A percentile compares a stretch with the other conserved stretches of the same genome.
These are phyloP conservation scores for Alca torda DNA, from an alignment of 2,797 vertebrate species.

Conservation along the genomic window DNA sequence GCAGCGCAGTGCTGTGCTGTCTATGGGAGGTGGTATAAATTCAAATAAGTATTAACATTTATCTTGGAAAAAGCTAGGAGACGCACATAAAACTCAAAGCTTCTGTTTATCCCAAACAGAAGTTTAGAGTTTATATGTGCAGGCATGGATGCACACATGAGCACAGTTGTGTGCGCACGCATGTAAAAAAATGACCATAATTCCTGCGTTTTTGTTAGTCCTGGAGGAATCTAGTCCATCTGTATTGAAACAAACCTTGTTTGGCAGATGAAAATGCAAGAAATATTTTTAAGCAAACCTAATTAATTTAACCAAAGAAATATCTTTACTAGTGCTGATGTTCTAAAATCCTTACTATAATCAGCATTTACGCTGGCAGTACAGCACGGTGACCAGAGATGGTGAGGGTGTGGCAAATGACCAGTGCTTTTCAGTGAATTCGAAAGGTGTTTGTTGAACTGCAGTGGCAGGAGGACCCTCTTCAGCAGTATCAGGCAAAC, in stretches of 20 bases:
- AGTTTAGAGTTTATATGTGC: neutral
- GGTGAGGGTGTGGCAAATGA: neutral
- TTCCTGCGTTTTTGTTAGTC: neutral
- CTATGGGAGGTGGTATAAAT: neutral
- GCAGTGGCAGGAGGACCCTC: neutral
- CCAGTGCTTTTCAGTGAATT: neutral
- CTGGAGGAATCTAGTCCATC: neutral
- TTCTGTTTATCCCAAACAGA: neutral
- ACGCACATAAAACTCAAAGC: neutral
- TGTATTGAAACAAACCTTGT: neutral
- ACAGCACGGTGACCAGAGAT: neutral
- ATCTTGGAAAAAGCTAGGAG: neutral
- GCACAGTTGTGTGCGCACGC: neutral
- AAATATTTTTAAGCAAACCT: neutral
- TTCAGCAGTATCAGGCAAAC: neutral
- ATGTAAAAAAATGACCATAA: neutral
- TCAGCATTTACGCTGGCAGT: neutral
- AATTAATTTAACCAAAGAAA: neutral
- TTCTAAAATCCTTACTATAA: neutral
- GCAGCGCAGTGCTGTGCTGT: neutral
- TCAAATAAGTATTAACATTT: neutral
- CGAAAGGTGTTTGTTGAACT: neutral
- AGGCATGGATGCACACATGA: neutral
- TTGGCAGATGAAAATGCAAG: neutral
- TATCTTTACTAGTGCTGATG: neutral